Conservation (phyloP, 2,797 vertebrate species). For the Neosilurus mollespiculum region DNA sequence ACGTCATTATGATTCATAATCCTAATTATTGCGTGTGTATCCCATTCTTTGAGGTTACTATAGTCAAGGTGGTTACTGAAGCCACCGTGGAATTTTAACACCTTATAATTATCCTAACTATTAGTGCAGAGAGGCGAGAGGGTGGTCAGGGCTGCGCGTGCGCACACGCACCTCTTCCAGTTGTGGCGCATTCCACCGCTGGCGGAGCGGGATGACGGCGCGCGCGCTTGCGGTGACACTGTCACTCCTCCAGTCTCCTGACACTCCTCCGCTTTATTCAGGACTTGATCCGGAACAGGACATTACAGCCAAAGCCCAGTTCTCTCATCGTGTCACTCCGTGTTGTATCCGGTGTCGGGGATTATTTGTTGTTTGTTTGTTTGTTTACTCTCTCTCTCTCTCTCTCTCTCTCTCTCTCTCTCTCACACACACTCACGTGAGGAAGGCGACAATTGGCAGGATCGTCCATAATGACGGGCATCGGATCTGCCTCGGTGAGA, state of each 20-base stretch:
- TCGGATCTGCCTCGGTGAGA: slow-evolving; percentile 52
- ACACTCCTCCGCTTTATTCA: not conserved
- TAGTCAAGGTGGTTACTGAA: not conserved
- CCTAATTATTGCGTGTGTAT: not conserved
- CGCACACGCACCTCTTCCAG: slow-evolving; percentile 58
- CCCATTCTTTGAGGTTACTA: not conserved
- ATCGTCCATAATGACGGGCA: slow-evolving; percentile 48
- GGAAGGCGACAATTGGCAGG: slow-evolving; percentile 1
- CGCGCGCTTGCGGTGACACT: not conserved
- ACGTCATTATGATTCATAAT: not conserved
- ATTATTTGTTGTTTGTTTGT: too few species aligned
- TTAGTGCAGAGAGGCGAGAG: not conserved
- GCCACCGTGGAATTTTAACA: not conserved
- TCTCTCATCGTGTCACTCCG: not conserved
- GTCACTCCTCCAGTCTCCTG: not conserved
- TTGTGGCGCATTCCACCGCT: slow-evolving; percentile 57
- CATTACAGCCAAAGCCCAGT: not conserved
- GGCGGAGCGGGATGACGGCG: not conserved
- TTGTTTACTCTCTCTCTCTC: not conserved
- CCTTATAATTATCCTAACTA: not conserved
- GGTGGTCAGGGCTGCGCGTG: slow-evolving; percentile 52
- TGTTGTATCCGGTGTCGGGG: not conserved
- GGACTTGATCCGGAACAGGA: not conserved
- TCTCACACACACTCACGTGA: slow-evolving; percentile 28
- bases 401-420: not conserved